Evolutionary conservation across 2,888 invertebrate genomes (phyloP), one percentile per base, ranked within the genome.

Genomic region (Campoplex capitator): DNA sequence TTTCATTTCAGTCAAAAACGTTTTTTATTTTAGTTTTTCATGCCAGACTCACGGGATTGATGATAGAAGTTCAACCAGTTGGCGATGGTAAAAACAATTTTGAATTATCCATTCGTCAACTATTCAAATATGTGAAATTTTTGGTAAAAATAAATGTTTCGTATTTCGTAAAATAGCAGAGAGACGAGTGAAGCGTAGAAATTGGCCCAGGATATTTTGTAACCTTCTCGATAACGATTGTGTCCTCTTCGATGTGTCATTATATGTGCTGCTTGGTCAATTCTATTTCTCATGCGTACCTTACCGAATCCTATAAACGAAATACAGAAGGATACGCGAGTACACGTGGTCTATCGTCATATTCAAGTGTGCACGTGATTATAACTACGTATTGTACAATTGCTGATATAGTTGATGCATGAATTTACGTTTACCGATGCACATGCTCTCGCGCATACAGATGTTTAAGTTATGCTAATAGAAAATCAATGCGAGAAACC

Each of bases 381-480:
- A 45, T 45, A 45, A 45, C 45, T 45, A 45, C 45, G 45, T 45
- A 45, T 45, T 45, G 45, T 45, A 45, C 45, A 13, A 45, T 13
- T 45, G 58, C 56, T 68, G 74, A 71, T 75, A 67, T 38, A 74
- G 80, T 76, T 81, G 54, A 73, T 82, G 77, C 73, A 62, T 54
- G 81, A 81, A 68, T 56, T 48, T 56, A 16, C 67, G 32, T n/a
- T 18, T 32, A 42, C 81, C 7, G 23, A 78, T 78, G 77, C 71
- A 77, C 77, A 67, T 38, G 67, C 71, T 67, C 76, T 73, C 76
- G 56, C 81, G 85, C 81, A 85, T 85, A 74, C 74, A 80, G 75
- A 81, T 81, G n/a, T 28, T 65, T 54, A 54, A 56, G 54, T 85
- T 81, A 85, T 73, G 77, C 81, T 71, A 45, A 75, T 76, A 58